These are phyloP conservation scores for Erebia aethiops DNA, from an alignment of 2,888 invertebrate genomes.

Conservation along the genomic window DNA sequence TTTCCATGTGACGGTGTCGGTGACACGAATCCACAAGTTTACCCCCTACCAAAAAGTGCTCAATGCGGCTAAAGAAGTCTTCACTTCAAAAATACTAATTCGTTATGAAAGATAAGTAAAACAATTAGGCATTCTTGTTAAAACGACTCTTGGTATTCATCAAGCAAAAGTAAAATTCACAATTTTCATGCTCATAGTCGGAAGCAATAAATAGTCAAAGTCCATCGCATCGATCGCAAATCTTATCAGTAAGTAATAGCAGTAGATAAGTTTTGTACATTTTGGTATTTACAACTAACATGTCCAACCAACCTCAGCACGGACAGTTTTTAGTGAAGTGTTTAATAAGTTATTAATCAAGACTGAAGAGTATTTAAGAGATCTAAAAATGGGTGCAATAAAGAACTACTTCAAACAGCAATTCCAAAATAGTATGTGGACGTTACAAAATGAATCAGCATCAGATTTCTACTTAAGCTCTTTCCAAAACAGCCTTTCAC, in stretches of 20 bases:
- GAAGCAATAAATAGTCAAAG: slow-evolving; percentile 11
- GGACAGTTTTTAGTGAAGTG: slow-evolving; percentile 10
- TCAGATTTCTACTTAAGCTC: slow-evolving; percentile 63
- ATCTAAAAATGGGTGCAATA: slow-evolving; percentile 54
- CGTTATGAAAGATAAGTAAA: background rate
- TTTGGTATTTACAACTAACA: slow-evolving; percentile 14
- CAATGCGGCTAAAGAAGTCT: no score
- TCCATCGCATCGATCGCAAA: slow-evolving; percentile 37
- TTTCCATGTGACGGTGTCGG: no score
- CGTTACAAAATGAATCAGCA: slow-evolving; percentile 55
- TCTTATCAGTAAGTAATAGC: slow-evolving; percentile 38
- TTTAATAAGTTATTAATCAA: background rate
- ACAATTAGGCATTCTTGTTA: no score
- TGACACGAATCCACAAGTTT: no score
- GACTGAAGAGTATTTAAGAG: background rate
- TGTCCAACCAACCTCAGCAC: slow-evolving; percentile 9
- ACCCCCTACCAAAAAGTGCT: no score
- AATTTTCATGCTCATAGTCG: background rate
- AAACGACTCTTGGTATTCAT: no score
- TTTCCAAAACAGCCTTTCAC: slow-evolving; percentile 59
- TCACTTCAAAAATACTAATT: background rate
- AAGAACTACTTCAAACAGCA: slow-evolving; percentile 62
- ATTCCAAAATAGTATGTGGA: slow-evolving; percentile 52
- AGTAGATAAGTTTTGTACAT: slow-evolving; percentile 29
- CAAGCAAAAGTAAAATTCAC: no score